These are phyloP conservation scores for Otolemur crassicaudatus DNA, from an alignment of 2,797 vertebrate genomes.

Conservation along the genomic window DNA sequence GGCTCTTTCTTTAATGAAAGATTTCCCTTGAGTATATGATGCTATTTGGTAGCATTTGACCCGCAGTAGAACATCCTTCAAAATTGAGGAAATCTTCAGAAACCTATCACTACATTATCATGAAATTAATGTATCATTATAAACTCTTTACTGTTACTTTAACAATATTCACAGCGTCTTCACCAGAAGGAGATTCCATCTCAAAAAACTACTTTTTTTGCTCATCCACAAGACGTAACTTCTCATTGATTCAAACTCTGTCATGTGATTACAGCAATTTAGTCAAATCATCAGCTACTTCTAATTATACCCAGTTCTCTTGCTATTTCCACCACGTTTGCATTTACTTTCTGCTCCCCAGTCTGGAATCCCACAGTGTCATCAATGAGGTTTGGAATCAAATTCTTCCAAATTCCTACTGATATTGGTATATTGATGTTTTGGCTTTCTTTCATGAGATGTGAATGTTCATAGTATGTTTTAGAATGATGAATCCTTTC, in stretches of 20 bases:
- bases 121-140: neutral
- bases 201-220: neutral
- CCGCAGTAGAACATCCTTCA: neutral
- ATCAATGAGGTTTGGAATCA: neutral
- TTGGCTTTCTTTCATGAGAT: neutral
- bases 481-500: neutral
- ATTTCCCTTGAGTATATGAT: too few species aligned
- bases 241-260: neutral
- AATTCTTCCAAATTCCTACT: neutral
- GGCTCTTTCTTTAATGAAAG: too few species aligned
- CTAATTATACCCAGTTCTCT: neutral
- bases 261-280: neutral
- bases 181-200: neutral
- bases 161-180: neutral
- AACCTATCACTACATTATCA: too few species aligned
- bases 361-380: neutral
- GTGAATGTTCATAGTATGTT: neutral
- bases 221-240: neutral
- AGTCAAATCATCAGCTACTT: neutral
- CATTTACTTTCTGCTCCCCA: neutral
- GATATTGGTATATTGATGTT: neutral
- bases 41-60: neutral
- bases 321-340: neutral
- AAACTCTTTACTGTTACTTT: neutral
- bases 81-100: too few species aligned